phyloP scores from a whole-genome alignment of 2,113 vertebrate genomes.

The Lophius piscatorius region DNA sequence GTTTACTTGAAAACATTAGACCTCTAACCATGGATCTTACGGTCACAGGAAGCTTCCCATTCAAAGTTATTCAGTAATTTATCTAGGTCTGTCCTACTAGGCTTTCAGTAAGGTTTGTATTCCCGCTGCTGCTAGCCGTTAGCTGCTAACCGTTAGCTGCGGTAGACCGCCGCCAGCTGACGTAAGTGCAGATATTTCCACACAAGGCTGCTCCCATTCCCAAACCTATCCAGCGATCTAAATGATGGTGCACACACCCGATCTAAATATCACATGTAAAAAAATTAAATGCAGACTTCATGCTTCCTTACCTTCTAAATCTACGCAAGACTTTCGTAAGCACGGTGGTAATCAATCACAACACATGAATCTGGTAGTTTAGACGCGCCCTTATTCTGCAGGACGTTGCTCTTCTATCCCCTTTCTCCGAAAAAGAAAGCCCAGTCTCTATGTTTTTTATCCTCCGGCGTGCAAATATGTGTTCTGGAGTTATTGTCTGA shows the following conservation, averaged over 20 bases:
- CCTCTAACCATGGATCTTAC: no score
- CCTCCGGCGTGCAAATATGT: constrained; percentile 44
- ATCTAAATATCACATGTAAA: constrained; percentile 20
- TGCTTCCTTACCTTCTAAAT: constrained; percentile 75
- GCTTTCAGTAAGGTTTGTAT: constrained; percentile 9
- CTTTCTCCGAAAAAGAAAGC: constrained; percentile 41
- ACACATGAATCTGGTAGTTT: constrained; percentile 77
- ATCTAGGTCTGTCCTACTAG: not conserved
- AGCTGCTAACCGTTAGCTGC: constrained; percentile 55
- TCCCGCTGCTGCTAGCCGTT: constrained; percentile 6
- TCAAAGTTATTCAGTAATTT: no score
- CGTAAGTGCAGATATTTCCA: constrained; percentile 79
- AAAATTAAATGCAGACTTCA: constrained; percentile 7
- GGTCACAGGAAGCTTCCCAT: no score
- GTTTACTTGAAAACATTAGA: not conserved
- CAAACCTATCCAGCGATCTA: constrained; percentile 41
- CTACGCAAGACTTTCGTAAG: constrained; percentile 66
- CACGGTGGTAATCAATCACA: constrained; percentile 71
- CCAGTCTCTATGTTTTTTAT: constrained; percentile 25
- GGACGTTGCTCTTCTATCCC: constrained; percentile 63
- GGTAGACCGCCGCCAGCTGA: constrained; percentile 69
- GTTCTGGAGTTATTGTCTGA: constrained; percentile 28
- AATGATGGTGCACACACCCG: constrained; percentile 46
- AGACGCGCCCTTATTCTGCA: constrained; percentile 78
- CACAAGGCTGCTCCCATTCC: constrained; percentile 62